Evolutionary conservation across 2,888 invertebrate species (phyloP), one percentile per base, ranked within the genome.

Genomic region (Orthosia gothica): DNA sequence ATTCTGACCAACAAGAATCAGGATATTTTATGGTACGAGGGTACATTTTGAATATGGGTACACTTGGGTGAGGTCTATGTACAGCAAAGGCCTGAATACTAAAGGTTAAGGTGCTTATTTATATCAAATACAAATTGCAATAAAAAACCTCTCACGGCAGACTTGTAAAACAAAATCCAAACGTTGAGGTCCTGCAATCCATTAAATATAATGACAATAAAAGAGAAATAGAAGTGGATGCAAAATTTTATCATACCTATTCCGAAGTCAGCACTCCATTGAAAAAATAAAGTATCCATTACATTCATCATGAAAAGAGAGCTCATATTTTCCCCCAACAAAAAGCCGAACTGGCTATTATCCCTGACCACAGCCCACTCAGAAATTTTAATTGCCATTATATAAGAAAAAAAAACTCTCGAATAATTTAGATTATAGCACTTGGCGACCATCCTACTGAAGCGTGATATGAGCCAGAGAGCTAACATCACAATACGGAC

Each of bases 401-500:
- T 26, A 20, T 55, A 9, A 40, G 40, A 9, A 59, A 16, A 26
- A 74, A 64, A 65, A 55, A 57, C 12, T 7, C 54, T 18, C 49
- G 15, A 2, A 69, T 75, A 55, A 74, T 84, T 84, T 68, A 49
- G 55, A 69, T 69, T 58, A 69, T 71, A 66, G 62, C 20, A 63
- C 62, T 79, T 83, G 86, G 83, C 67, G 61, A 50, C 70, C 69
- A 50, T 45, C 70, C 58, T 81, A 71, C 63, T 15, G 54, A 64
- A 50, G 76, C 81, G 80, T 74, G 70, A 83, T 67, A 74, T 84
- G 82, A 80, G 70, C 64, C 32, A 59, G 67, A 52, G 62, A 59
- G 82, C 79, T 78, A 81, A 73, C 75, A 75, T 78, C 81, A 85
- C 63, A 79, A 72, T 63, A 55, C 45, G 70, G 70, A 74, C 81